phyloP scores from a whole-genome alignment of 2,797 vertebrate genomes.

The Urophycis tenuis region DNA sequence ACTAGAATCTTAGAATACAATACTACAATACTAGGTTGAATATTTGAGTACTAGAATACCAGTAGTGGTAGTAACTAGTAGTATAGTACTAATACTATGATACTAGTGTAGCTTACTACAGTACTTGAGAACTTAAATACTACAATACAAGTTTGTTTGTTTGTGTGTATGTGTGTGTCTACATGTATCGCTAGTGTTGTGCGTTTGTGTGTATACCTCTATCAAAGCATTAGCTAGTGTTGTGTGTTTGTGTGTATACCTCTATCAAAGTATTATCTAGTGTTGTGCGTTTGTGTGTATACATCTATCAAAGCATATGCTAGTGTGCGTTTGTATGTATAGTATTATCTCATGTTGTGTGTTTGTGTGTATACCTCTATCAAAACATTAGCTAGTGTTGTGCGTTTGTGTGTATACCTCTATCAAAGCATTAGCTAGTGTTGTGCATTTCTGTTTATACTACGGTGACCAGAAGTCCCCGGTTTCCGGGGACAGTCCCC shows the following conservation, averaged over 20 bases:
- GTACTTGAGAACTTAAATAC: too few species aligned
- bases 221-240: too few species aligned
- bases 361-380: constrained; percentile 54
- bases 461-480: too few species aligned
- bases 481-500: too few species aligned
- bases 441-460: too few species aligned
- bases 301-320: constrained; percentile 65
- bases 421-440: constrained; percentile 63
- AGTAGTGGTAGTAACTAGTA: too few species aligned
- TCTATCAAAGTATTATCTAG: not conserved
- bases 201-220: constrained; percentile 23
- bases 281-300: not conserved
- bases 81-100: too few species aligned
- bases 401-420: constrained; percentile 52
- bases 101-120: too few species aligned
- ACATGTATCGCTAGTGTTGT: constrained; percentile 47
- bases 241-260: not conserved
- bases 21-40: too few species aligned
- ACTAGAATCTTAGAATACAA: too few species aligned
- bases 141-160: too few species aligned
- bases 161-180: not conserved
- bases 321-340: constrained; percentile 37
- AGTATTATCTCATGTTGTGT: constrained; percentile 60
- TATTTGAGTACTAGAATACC: too few species aligned
- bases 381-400: constrained; percentile 61